Percentiles rank a stretch among this genome's conserved stretches.
Conservation (phyloP, 1,140 invertebrate species). For the Gonioctena quinquepunctata region DNA sequence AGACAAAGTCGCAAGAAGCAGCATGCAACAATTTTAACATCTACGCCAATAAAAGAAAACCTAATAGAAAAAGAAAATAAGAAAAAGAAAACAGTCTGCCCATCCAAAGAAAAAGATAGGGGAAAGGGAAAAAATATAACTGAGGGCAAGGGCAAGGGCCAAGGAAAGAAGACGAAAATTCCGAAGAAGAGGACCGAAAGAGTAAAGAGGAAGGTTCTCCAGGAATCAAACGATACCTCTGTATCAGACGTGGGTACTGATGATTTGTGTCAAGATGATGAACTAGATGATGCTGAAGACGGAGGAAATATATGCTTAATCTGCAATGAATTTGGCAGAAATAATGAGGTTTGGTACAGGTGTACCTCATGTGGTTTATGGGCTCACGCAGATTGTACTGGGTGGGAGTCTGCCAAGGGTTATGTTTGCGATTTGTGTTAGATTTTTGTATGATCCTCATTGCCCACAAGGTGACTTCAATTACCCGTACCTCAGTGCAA, state of each 20-base stretch:
- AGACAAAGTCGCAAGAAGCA: not conserved
- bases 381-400: conserved; percentile 42
- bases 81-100: conserved; percentile 1
- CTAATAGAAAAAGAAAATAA: conserved; percentile 8
- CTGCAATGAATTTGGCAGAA: conserved; percentile 33
- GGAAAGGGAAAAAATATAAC: not conserved
- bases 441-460: no score
- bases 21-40: not conserved
- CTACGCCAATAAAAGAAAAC: not conserved
- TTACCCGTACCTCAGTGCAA: no score
- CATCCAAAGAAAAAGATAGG: not conserved
- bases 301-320: conserved; percentile 28
- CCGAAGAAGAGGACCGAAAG: no score
- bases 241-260: no score
- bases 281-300: conserved; percentile 37
- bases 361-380: conserved; percentile 43
- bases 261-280: conserved; percentile 34
- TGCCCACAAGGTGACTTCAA: no score
- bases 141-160: not conserved
- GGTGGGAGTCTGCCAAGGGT: conserved; percentile 41
- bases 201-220: no score
- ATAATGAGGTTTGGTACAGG: conserved; percentile 46
- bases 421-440: conserved; percentile 45
- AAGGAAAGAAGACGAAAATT: not conserved
- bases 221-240: no score